Evolutionary conservation across 35 echinoderm and acorn worm genomes (phyloP), one percentile per base, ranked within the genome.

Genomic region (Stichopus chloronotus): DNA sequence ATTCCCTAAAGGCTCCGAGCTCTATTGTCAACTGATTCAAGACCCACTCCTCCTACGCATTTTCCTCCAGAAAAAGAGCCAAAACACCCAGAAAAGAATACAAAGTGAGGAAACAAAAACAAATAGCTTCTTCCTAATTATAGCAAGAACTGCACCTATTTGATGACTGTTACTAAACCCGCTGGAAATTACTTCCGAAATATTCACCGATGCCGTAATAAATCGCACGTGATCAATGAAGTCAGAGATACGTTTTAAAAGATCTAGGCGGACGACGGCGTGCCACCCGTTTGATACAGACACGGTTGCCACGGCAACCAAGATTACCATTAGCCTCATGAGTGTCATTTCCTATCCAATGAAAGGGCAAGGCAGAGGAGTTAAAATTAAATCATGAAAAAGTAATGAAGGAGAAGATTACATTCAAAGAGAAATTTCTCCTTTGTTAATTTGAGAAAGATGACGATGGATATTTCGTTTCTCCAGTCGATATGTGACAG

Each of bases 311-410:
- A 88, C 12, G 61, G 86, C 13, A 30, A 88, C 86, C 19, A 57
- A 58, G 86, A 88, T 88, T 88, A 58, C 25, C 53, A 88, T 63
- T 57, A 61, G 86, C 61, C 57, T 88, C 61, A 25, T 25, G 61
- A 88, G 86, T 88, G 57, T 23, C 86, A 57, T 17, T 58, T 88
- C n/a, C 86, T 63, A 88, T 88, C 86, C 22, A 13, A 63, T 52
- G 21, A 54, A 22, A 88, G 17, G 86, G 6, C 86, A 60, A 9
- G 22, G 61, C 57, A 69, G 54, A 61, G 58, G 58, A 88, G 54
- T 88, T 88, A 53, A 83, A 83, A 83, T 83, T 83, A 55, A 83
- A 55, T 56, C 80, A 69, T 88, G 86, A 60, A 88, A 63, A 60
- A 88, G 58, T 88, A 88, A 88, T 88, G 86, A 69, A 88, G 58